Base-by-base conservation (phyloP, 2,113 vertebrate genomes). In the Leiothrix lutea region DNA sequence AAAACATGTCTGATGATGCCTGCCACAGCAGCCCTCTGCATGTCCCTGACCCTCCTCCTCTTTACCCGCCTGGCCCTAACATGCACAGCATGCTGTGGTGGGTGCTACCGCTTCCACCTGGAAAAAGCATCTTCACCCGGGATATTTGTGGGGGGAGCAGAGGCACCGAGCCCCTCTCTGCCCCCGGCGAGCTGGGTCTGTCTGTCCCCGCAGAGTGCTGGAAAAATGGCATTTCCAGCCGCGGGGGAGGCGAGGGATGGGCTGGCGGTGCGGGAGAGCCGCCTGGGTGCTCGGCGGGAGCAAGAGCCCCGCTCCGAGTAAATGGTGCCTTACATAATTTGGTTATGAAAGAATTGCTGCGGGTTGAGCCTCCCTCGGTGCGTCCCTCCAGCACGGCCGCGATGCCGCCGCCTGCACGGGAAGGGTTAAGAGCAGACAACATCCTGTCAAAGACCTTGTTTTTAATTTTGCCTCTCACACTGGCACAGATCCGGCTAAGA, bases 391-490 rank as follows among this genome's bases (percentile, higher is more conserved):
- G 90, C 94, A 4, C 20, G 65, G 13, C 77, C 6, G 60, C 28
- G 66, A 35, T 82, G 88, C 94, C 62, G 93, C 94, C 5, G 80
- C 94, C 94, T 60, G 97, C 88, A 2, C 26, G 12, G 67, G 42
- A 98, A 98, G 99, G 99, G 99, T 99, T 99, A 99, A 99, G 96
- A 97, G 98, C 98, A 99, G 99, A 98, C 98, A 98, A 95, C 98
- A 98, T 99, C 98, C 98, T 98, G 99, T 98, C 98, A 98, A 97
- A 99, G 99, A 98, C 98, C 98, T 98, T 98, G 98, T 98, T 98
- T 98, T 98, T 98, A 98, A 98, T 98, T 98, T 98, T 98, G 97
- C 97, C 95, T 98, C 97, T 97, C 96, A 88, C 94, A 95, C 97
- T 98, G 97, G 98, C 98, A 98, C 96, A 98, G 98, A 98, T 98